Percentiles rank a stretch among this genome's conserved stretches.
phyloP scores from a whole-genome alignment of 2,888 invertebrate genomes.

The Xestia c-nigrum region DNA sequence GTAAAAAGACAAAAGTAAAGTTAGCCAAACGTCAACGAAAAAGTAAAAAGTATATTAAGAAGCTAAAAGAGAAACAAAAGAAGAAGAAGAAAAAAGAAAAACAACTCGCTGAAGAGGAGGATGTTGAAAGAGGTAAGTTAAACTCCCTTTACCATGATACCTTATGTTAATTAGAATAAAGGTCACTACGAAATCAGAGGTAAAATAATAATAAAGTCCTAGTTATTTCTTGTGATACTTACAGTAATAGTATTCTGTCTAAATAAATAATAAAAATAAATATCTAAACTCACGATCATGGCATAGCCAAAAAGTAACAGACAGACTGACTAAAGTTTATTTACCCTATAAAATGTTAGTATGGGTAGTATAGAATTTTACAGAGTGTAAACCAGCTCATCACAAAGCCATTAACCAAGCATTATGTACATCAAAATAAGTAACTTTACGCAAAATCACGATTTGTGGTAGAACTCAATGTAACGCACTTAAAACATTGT shows the following conservation, averaged over 20 bases:
- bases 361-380: neutral
- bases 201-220: neutral
- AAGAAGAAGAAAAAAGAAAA: constrained; percentile 75
- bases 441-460: too few species aligned
- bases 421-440: too few species aligned
- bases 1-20: constrained; percentile 79
- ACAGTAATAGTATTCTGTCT: neutral
- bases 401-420: too few species aligned
- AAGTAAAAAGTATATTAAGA: constrained; percentile 80
- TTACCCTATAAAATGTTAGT: neutral
- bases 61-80: constrained; percentile 81
- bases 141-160: neutral
- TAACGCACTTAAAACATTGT: too few species aligned
- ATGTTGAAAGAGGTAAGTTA: constrained; percentile 72
- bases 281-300: neutral
- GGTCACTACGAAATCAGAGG: neutral
- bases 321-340: neutral
- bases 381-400: too few species aligned
- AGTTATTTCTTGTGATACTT: neutral
- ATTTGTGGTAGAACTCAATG: too few species aligned
- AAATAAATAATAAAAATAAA: neutral
- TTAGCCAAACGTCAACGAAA: constrained; percentile 75
- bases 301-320: neutral
- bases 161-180: neutral
- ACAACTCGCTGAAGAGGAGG: constrained; percentile 71